These are phyloP conservation scores for Ailurus styani DNA, from an alignment of 2,113 vertebrate species.

Conservation along the genomic window DNA sequence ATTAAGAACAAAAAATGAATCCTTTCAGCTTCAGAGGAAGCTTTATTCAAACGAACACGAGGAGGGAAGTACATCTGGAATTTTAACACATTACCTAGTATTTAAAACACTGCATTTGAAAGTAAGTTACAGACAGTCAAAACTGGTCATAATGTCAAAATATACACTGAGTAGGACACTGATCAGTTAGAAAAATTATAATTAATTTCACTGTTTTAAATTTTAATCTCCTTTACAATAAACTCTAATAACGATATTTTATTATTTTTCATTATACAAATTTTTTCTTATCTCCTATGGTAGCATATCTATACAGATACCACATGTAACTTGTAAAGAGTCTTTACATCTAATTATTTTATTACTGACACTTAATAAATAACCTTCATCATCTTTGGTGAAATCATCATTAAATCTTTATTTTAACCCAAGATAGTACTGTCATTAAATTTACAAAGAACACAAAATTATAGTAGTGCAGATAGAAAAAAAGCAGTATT, in stretches of 20 bases:
- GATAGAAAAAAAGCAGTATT: not conserved
- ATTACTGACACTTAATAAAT: conserved; percentile 2
- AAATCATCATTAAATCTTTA: not conserved
- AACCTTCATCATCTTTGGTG: not conserved
- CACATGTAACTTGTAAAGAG: not conserved
- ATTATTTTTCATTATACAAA: not conserved
- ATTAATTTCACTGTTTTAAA: conserved; percentile 27
- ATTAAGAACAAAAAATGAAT: not conserved
- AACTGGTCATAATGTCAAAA: not conserved
- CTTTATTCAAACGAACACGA: not conserved
- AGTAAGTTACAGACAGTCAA: conserved; percentile 6
- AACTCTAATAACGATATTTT: not conserved
- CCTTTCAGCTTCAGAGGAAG: not conserved
- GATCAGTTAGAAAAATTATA: not conserved
- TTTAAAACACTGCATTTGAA: not conserved
- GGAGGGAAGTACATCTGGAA: not conserved
- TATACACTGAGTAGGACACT: not conserved
- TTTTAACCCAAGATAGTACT: not conserved
- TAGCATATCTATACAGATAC: not conserved
- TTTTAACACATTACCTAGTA: conserved; percentile 14
- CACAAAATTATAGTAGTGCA: not conserved
- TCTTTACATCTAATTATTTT: not conserved
- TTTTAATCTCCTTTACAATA: not conserved
- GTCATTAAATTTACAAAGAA: not conserved
- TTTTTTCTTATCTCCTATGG: not conserved